Percentiles rank a stretch among this genome's conserved stretches.
Conservation (phyloP, 2,888 invertebrate genomes). For the Mactromeris polynyma region DNA sequence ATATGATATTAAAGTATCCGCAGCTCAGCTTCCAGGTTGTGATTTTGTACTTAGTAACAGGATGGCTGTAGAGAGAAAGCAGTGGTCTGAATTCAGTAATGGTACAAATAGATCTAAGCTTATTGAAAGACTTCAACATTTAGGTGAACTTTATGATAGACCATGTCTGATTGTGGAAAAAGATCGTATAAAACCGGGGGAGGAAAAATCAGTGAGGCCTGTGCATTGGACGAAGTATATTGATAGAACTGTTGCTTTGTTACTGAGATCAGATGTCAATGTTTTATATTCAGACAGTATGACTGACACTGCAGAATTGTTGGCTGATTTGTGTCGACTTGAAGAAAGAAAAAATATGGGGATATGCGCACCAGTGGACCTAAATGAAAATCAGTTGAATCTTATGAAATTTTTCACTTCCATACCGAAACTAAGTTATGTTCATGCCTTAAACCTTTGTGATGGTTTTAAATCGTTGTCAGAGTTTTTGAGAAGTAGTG, state of each 20-base stretch:
- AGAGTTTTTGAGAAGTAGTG: constrained; percentile 77
- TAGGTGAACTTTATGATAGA: constrained; percentile 83
- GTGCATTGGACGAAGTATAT: constrained; percentile 81
- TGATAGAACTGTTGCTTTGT: constrained; percentile 76
- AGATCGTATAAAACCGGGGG: constrained; percentile 80
- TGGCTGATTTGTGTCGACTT: constrained; percentile 78
- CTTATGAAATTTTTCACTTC: constrained; percentile 79
- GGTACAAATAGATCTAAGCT: constrained; percentile 81
- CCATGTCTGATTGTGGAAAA: constrained; percentile 85
- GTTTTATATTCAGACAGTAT: constrained; percentile 82
- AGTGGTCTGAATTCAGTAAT: constrained; percentile 84
- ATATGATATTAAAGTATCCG: constrained; percentile 85
- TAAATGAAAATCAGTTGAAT: constrained; percentile 69
- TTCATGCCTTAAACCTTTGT: constrained; percentile 81
- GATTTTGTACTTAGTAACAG: constrained; percentile 88
- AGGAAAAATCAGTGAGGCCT: constrained; percentile 73
- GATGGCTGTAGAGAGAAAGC: constrained; percentile 83
- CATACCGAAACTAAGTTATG: constrained; percentile 80
- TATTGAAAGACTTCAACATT: constrained; percentile 78
- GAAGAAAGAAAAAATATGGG: constrained; percentile 79
- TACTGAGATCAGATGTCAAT: constrained; percentile 77
- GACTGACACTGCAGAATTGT: constrained; percentile 79
- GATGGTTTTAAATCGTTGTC: constrained; percentile 76
- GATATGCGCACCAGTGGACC: constrained; percentile 69
- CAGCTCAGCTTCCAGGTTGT: constrained; percentile 88